Percentiles rank a stretch among this genome's conserved stretches.
phyloP scores from a whole-genome alignment of 2,113 vertebrate species.

The Toxostoma redivivum region DNA sequence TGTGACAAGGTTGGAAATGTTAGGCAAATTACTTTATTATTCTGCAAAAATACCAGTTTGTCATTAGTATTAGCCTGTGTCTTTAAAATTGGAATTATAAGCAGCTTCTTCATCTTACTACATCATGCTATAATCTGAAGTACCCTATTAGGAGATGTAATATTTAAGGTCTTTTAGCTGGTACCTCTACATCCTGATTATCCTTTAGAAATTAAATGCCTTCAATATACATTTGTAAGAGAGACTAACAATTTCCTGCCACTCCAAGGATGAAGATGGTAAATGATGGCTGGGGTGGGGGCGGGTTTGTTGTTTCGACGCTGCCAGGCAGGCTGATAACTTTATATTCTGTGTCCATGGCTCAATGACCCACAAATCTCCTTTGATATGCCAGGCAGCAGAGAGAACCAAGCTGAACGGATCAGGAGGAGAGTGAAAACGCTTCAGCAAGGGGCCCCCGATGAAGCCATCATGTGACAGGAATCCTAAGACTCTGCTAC shows the following conservation, averaged over 20 bases:
- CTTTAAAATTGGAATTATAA: slow-evolving; percentile 31
- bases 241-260: slow-evolving; percentile 21
- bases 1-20: slow-evolving; percentile 10
- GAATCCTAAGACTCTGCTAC: slow-evolving; percentile 76
- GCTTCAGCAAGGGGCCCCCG: slow-evolving; percentile 58
- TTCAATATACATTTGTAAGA: slow-evolving; percentile 37
- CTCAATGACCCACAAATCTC: slow-evolving; percentile 94
- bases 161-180: slow-evolving; percentile 51
- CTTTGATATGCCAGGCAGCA: slow-evolving; percentile 95
- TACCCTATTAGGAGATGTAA: slow-evolving; percentile 20
- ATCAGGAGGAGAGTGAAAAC: slow-evolving; percentile 70
- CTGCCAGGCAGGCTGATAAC: slow-evolving; percentile 85
- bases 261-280: slow-evolving; percentile 47
- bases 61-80: slow-evolving; percentile 27
- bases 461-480: slow-evolving; percentile 98
- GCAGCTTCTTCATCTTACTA: slow-evolving; percentile 30
- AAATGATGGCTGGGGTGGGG: slow-evolving; percentile 27
- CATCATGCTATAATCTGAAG: slow-evolving; percentile 28
- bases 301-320: slow-evolving; percentile 52
- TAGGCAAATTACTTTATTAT: slow-evolving; percentile 45
- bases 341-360: slow-evolving; percentile 89
- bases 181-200: slow-evolving; percentile 58
- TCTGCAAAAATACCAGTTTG: slow-evolving; percentile 11
- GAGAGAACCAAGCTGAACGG: slow-evolving; percentile 86
- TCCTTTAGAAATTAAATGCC: slow-evolving; percentile 62